Evolutionary conservation across 1,140 invertebrate species (phyloP).

Genomic region (Melipona quadrifasciata): DNA sequence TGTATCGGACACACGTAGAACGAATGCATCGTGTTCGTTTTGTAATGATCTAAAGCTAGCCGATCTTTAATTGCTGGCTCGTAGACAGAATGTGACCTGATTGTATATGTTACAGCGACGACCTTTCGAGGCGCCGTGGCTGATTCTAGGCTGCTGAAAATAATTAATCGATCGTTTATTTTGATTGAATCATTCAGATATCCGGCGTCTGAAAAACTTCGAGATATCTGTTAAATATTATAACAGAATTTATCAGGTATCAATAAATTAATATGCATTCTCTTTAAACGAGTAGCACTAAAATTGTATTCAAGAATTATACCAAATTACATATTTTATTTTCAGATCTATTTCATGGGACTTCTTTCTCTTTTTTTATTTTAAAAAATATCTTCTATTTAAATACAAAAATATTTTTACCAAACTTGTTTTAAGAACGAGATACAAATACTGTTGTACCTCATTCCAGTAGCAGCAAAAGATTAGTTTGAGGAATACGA

Average conservation of each 20-base stretch:
- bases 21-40: neutral
- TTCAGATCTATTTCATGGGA: neutral
- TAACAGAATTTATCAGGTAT: neutral
- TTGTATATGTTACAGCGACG: neutral
- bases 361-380: no score
- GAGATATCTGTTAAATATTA: neutral
- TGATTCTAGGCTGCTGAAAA: neutral
- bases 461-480: neutral
- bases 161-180: neutral
- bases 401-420: neutral
- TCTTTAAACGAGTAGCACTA: neutral
- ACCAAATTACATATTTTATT: neutral
- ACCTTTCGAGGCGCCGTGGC: neutral
- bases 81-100: neutral
- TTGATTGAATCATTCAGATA: neutral
- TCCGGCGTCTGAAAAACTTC: neutral
- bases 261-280: neutral
- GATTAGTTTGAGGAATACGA: neutral
- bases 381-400: neutral
- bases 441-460: neutral
- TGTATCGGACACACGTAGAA: neutral
- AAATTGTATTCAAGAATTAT: neutral
- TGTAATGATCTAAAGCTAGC: no score
- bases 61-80: neutral
- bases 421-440: neutral